Base-by-base conservation (phyloP, 2,888 invertebrate genomes). In the Psococerastis gibbosa region DNA sequence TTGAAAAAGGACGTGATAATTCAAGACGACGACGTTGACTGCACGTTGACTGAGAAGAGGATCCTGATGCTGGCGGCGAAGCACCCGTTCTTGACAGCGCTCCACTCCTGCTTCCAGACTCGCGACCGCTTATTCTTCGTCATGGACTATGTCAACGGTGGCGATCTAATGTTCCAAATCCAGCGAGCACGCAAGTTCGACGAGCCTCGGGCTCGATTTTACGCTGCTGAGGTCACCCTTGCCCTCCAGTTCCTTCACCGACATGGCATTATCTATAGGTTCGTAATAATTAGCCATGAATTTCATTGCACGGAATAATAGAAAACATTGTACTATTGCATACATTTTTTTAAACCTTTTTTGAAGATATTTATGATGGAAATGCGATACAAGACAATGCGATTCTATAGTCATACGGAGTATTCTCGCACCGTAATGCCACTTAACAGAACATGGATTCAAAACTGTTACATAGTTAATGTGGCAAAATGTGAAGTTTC, bases 131-230 rank as follows among this genome's bases (percentile, higher is more conserved):
- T 98, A 51, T 97, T 95, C 72, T 97, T 98, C 67, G 94, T 97
- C 51, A 98, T 98, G 97, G 97, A 97, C 67, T 97, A 95, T 65
- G 95, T 98, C 43, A 91, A 95, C 65, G 98, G 97, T 52, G 97
- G 95, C 53, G 95, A 89, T 67, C 71, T 95, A 55, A 95, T 95
- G 94, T 95, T 95, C 70, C 97, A 98, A 76, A 98, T 98, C 54
- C 97, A 98, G 67, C 75, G 89, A 57, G 91, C 95, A 48, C 72
- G 95, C 49, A 95, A 95, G 67, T 98, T 98, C 66, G 95, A 97
- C 63, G 95, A 97, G 64, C 79, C 85, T 1, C 69, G 87, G 2
- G 95, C 95, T 15, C 75, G 87, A 59, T 92, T 98, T 67, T 98
- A 98, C 66, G 94, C 97, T 34, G 97, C 97, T 31, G 97, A 98